phyloP scores from a whole-genome alignment of 2,113 vertebrate species.

The Eidolon helvum region DNA sequence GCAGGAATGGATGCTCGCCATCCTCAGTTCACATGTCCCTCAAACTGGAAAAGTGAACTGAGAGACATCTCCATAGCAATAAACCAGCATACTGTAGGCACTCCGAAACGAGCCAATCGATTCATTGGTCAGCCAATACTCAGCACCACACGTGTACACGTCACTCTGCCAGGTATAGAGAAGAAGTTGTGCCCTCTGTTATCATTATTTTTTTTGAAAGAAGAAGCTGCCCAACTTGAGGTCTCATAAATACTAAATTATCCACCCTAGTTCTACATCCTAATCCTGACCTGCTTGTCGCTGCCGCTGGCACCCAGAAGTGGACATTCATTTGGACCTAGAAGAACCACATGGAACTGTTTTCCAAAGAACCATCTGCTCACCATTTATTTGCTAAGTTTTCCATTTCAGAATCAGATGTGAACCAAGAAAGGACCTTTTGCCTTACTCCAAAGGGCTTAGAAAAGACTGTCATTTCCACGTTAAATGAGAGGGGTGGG shows the following conservation, averaged over 20 bases:
- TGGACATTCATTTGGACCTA: neutral
- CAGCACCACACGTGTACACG: accelerated
- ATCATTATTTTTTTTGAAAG: neutral
- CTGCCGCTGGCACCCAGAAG: neutral
- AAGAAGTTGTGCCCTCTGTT: neutral
- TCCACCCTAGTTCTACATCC: neutral
- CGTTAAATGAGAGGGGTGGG: neutral
- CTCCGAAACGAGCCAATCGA: neutral
- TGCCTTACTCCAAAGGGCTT: constrained; percentile 37
- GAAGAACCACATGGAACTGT: neutral
- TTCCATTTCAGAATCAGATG: constrained; percentile 56
- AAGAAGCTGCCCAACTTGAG: neutral
- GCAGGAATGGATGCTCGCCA: neutral
- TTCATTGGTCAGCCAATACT: neutral
- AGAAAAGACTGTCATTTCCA: constrained; percentile 56
- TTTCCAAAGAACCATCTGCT: constrained; percentile 39
- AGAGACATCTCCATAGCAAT: neutral
- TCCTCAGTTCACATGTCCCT: neutral
- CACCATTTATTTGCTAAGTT: constrained; percentile 37
- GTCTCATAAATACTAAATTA: neutral
- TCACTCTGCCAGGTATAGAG: neutral
- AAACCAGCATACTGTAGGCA: neutral
- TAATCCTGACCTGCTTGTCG: accelerated
- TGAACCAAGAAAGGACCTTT: constrained; percentile 35
- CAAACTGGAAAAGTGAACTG: neutral